phyloP scores from a whole-genome alignment of 2,797 vertebrate genomes.

The Phrynocephalus vlangalii region DNA sequence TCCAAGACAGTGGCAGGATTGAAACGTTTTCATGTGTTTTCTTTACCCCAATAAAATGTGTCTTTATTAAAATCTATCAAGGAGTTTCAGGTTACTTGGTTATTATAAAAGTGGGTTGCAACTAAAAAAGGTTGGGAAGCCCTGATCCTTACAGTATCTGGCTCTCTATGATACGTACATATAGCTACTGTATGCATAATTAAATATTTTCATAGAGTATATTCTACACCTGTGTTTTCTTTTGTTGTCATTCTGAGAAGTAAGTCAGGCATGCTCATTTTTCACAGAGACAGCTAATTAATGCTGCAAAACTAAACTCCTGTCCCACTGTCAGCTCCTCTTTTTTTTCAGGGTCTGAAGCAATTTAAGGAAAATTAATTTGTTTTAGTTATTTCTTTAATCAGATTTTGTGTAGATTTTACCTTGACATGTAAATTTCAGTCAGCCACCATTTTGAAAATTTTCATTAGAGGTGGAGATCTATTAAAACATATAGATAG shows the following conservation, averaged over 20 bases:
- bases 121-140: too few relatives aligned
- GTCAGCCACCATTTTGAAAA: neutral
- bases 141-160: too few relatives aligned
- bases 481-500: too few relatives aligned
- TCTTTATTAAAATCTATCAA: too few relatives aligned
- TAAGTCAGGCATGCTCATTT: neutral
- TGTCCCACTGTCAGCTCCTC: neutral
- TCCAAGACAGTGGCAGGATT: too few relatives aligned
- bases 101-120: too few relatives aligned
- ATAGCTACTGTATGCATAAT: neutral
- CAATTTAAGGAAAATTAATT: neutral
- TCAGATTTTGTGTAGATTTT: neutral
- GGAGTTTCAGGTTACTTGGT: too few relatives aligned
- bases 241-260: too few relatives aligned
- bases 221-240: neutral
- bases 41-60: too few relatives aligned
- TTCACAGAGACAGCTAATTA: neutral
- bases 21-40: too few relatives aligned
- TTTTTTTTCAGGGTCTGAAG: neutral
- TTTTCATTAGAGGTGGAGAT: neutral
- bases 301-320: neutral
- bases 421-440: neutral
- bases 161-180: neutral
- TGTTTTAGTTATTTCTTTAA: neutral
- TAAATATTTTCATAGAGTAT: neutral